phyloP scores from a whole-genome alignment of 1,140 invertebrate genomes.

The Bombus impatiens region DNA sequence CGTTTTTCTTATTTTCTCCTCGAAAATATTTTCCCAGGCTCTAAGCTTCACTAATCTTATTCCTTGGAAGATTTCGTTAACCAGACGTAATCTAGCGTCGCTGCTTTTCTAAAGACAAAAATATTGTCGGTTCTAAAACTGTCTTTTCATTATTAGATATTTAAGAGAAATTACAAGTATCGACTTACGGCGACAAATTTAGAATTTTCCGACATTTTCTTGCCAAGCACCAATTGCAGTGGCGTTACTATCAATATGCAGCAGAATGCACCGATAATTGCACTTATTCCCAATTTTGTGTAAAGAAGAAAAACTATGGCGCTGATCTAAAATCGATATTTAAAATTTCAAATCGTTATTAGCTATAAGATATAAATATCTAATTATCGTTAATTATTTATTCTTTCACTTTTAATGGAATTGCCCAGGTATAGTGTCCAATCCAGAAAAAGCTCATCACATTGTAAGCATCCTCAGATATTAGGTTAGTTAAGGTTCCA shows the following conservation, averaged over 20 bases:
- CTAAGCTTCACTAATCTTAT: slow-evolving; percentile 92
- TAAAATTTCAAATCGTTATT: too few relatives aligned
- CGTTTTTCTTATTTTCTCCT: slow-evolving; percentile 85
- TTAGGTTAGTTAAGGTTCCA: slow-evolving; percentile 90
- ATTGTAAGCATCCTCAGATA: slow-evolving; percentile 91
- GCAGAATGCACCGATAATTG: slow-evolving; percentile 88
- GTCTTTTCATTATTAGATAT: background rate
- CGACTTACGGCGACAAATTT: slow-evolving; percentile 86
- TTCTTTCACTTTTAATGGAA: slow-evolving; percentile 90
- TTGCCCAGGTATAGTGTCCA: slow-evolving; percentile 93
- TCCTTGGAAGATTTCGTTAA: slow-evolving; percentile 91
- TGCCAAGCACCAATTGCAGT: slow-evolving; percentile 88
- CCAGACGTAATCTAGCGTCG: slow-evolving; percentile 89
- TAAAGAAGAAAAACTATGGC: slow-evolving; percentile 90
- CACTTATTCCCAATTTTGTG: slow-evolving; percentile 89
- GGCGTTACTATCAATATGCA: slow-evolving; percentile 88
- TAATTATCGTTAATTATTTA: background rate
- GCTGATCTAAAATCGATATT: slow-evolving; percentile 83
- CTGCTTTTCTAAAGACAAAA: slow-evolving; percentile 84
- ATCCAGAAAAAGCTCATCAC: slow-evolving; percentile 93
- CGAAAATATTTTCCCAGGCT: slow-evolving; percentile 91
- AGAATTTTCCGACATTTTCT: slow-evolving; percentile 87
- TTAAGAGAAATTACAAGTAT: slow-evolving; percentile 1
- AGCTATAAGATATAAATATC: too few relatives aligned
- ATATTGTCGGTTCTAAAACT: background rate